phyloP scores from a whole-genome alignment of 92 coral and sea anemone genomes.

The Palythoa caribaeorum region DNA sequence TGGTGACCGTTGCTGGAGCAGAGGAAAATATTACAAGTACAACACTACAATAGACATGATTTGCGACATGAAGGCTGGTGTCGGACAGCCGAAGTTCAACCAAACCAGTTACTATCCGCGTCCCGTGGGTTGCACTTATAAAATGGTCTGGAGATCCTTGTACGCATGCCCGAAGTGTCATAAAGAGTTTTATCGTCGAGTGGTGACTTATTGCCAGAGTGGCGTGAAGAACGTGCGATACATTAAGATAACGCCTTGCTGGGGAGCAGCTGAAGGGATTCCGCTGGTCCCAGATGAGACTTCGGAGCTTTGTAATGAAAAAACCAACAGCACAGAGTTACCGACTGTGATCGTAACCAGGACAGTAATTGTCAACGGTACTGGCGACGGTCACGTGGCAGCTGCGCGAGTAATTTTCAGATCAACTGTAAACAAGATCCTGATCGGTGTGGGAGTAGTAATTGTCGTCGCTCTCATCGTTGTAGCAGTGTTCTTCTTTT shows the following conservation, averaged over 20 bases:
- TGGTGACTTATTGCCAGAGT: slow-evolving; percentile 69
- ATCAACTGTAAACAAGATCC: slow-evolving; percentile 60
- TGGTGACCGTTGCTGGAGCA: slow-evolving; percentile 67
- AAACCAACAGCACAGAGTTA: slow-evolving; percentile 33
- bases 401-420: background rate
- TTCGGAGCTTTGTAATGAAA: slow-evolving; percentile 22
- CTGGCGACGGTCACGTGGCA: background rate
- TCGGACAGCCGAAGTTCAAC: slow-evolving; percentile 76
- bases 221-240: slow-evolving; percentile 70
- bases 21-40: background rate
- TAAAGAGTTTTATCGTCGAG: slow-evolving; percentile 53
- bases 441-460: slow-evolving; percentile 85
- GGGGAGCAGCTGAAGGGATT: slow-evolving; percentile 65
- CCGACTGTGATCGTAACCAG: slow-evolving; percentile 27
- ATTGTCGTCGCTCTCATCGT: slow-evolving; percentile 58
- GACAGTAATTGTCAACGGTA: background rate
- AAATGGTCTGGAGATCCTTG: slow-evolving; percentile 80
- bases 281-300: background rate
- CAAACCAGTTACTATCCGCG: slow-evolving; percentile 40
- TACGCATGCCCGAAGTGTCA: slow-evolving; percentile 90
- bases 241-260: slow-evolving; percentile 67
- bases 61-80: slow-evolving; percentile 81
- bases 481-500: slow-evolving; percentile 77
- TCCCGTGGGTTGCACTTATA: slow-evolving; percentile 48
- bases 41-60: slow-evolving; percentile 70